A percentile compares a stretch with the other conserved stretches of the same genome.
phyloP scores from a whole-genome alignment of 23 tunicate species.

The Trididemnum clinides region DNA sequence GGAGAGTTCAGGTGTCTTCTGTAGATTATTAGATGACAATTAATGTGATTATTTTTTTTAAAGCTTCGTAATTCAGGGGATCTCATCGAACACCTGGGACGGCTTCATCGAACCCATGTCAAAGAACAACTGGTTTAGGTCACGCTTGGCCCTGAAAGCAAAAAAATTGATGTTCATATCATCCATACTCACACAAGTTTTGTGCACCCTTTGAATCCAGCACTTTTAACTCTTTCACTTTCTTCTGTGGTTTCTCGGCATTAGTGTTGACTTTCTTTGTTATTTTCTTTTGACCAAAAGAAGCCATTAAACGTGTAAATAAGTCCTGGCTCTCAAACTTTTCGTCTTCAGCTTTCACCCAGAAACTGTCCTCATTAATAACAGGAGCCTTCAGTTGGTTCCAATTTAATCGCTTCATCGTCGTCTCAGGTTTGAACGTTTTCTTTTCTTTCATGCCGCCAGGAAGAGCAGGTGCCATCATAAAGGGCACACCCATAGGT shows the following conservation, averaged over 20 bases:
- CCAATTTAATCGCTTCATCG: constrained; percentile 78
- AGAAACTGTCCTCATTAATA: constrained; percentile 58
- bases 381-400: constrained; percentile 40
- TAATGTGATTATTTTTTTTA: too few species aligned
- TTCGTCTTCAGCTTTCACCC: constrained; percentile 76
- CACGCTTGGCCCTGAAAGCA: neutral
- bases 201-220: constrained; percentile 85
- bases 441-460: constrained; percentile 78
- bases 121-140: too few species aligned
- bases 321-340: constrained; percentile 75
- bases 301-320: constrained; percentile 69
- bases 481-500: constrained; percentile 32
- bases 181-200: constrained; percentile 78
- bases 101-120: too few species aligned
- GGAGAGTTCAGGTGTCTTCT: too few species aligned
- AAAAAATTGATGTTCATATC: neutral
- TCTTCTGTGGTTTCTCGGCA: constrained; percentile 89
- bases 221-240: constrained; percentile 82
- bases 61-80: too few species aligned
- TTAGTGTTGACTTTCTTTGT: constrained; percentile 34
- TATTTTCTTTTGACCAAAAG: constrained; percentile 91
- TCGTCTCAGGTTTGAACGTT: constrained; percentile 75
- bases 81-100: too few species aligned
- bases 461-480: constrained; percentile 64
- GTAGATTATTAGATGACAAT: too few species aligned